Evolutionary conservation across 2,888 invertebrate genomes (phyloP).

Genomic region (Eupithecia inturbata): DNA sequence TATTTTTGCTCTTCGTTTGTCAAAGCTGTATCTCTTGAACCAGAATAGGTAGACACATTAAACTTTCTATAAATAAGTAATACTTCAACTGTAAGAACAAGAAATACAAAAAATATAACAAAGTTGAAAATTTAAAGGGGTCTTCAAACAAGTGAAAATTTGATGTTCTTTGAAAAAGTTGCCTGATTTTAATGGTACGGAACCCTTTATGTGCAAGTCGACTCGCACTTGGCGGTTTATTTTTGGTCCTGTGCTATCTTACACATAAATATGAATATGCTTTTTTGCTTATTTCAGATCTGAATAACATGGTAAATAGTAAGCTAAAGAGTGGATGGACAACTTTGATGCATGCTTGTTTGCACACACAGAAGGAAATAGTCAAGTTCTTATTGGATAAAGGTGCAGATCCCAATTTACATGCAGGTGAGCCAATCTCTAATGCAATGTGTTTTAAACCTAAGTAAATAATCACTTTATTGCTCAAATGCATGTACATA

Average conservation of each 20-base stretch:
- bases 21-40: too few relatives aligned
- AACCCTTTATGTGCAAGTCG: too few relatives aligned
- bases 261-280: not conserved
- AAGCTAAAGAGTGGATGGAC: slow-evolving; percentile 85
- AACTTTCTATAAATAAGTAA: too few relatives aligned
- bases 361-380: slow-evolving; percentile 81
- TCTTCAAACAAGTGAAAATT: too few relatives aligned
- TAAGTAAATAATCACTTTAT: not conserved
- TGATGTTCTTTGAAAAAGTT: too few relatives aligned
- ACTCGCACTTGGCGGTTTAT: too few relatives aligned
- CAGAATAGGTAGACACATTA: too few relatives aligned
- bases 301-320: slow-evolving; percentile 64
- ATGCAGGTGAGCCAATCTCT: slow-evolving; percentile 60
- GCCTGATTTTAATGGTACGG: too few relatives aligned
- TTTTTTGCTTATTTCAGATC: slow-evolving; percentile 61
- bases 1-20: too few relatives aligned
- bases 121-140: too few relatives aligned
- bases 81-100: too few relatives aligned
- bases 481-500: not conserved
- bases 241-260: not conserved
- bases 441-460: not conserved
- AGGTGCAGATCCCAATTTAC: slow-evolving; percentile 85
- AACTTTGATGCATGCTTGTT: slow-evolving; percentile 84
- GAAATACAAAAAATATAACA: too few relatives aligned
- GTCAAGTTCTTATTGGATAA: slow-evolving; percentile 78